Percentiles rank a stretch among this genome's conserved stretches.
Conservation (phyloP, 2,888 invertebrate species). For the Lasioglossum marginatum region DNA sequence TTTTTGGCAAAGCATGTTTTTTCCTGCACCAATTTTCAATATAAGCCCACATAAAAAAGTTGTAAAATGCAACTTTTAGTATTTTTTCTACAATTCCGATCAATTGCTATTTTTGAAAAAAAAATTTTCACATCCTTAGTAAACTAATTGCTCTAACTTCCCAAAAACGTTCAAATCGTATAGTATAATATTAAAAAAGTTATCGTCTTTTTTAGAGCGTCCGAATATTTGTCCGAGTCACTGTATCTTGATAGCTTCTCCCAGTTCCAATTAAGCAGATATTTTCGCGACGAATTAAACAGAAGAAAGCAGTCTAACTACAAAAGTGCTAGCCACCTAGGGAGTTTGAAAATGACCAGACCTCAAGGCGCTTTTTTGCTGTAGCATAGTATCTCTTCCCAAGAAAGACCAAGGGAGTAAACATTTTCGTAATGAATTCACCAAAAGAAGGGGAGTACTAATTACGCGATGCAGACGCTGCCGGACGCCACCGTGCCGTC, state of each 20-base stretch:
- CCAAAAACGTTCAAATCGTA: too few relatives aligned
- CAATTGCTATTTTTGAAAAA: too few relatives aligned
- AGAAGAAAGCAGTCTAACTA: neutral
- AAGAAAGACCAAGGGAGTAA: constrained; percentile 50
- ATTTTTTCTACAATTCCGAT: too few relatives aligned
- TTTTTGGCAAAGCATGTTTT: too few relatives aligned
- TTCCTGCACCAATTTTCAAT: too few relatives aligned
- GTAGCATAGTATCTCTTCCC: neutral
- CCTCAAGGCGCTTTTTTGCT: neutral
- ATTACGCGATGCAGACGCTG: constrained; percentile 59
- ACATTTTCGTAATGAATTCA: constrained; percentile 68
- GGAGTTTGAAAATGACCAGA: neutral
- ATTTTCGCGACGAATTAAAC: neutral
- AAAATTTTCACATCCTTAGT: too few relatives aligned
- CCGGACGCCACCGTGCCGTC: constrained; percentile 39
- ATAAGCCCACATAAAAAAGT: too few relatives aligned
- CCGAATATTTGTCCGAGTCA: too few relatives aligned
- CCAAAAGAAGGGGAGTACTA: constrained; percentile 63
- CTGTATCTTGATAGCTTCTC: neutral
- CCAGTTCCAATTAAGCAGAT: neutral
- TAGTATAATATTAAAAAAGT: too few relatives aligned
- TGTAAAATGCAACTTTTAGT: too few relatives aligned
- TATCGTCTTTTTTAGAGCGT: too few relatives aligned
- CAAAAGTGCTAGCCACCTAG: neutral
- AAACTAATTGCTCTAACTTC: too few relatives aligned